Evolutionary conservation across 2,113 vertebrate genomes (phyloP).

Genomic region (Ctenodactylus gundi): DNA sequence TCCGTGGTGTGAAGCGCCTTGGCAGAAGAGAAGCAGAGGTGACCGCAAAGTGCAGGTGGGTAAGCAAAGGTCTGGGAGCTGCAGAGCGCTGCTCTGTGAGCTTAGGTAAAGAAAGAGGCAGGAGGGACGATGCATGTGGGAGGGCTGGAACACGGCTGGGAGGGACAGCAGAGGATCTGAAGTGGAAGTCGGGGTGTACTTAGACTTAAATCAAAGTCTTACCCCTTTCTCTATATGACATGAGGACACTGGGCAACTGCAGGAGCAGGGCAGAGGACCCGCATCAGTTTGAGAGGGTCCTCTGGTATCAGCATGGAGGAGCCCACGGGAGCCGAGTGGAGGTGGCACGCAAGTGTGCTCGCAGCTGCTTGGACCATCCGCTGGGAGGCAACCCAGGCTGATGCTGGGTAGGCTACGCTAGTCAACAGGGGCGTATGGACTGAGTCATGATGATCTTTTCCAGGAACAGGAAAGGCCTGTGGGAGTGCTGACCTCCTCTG

Average conservation of each 20-base stretch:
- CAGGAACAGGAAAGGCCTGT: slow-evolving; percentile 81
- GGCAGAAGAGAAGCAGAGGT: neutral
- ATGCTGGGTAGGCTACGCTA: neutral
- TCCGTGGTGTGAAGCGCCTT: neutral
- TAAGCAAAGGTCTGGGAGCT: neutral
- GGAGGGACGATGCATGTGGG: too few species aligned
- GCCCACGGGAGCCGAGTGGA: neutral
- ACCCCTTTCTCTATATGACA: accelerated
- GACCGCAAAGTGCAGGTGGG: too few species aligned
- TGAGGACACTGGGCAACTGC: accelerated
- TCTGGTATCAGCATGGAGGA: neutral
- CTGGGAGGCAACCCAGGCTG: neutral
- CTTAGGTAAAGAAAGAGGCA: neutral
- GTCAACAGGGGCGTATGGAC: accelerated
- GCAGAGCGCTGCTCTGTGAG: too few species aligned
- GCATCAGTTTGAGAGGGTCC: accelerated
- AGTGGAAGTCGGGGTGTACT: neutral
- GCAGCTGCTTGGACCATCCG: too few species aligned
- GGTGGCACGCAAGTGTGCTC: accelerated
- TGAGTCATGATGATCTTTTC: neutral
- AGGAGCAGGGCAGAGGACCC: neutral
- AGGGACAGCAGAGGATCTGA: neutral
- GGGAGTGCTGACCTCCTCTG: slow-evolving; percentile 77
- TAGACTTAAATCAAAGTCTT: too few species aligned
- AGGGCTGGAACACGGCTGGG: neutral